phyloP scores from a whole-genome alignment of 2,888 invertebrate species.

The Zaprionus obscuricornis region DNA sequence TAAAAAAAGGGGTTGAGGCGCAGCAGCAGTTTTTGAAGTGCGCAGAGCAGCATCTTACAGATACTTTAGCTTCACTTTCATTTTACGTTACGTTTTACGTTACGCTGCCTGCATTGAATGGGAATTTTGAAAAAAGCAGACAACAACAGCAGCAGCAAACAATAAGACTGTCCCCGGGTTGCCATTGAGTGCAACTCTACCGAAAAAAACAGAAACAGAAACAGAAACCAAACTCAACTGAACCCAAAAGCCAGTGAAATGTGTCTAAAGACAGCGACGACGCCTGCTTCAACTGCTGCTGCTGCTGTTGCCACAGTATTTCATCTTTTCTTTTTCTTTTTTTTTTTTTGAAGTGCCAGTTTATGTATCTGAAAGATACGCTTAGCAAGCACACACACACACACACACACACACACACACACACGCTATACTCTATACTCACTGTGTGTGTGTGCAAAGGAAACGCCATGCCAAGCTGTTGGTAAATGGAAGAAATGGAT shows the following conservation, averaged over 20 bases:
- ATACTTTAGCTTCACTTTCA: constrained; percentile 73
- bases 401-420: constrained; percentile 20
- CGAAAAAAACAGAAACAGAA: constrained; percentile 13
- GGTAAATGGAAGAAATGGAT: constrained; percentile 83
- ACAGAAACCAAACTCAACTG: constrained; percentile 26
- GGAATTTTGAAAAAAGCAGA: constrained; percentile 55
- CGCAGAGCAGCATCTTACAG: constrained; percentile 67
- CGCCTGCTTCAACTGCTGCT: constrained; percentile 46
- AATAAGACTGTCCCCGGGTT: constrained; percentile 37
- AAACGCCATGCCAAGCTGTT: constrained; percentile 74
- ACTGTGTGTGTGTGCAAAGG: constrained; percentile 62
- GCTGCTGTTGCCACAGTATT: constrained; percentile 59
- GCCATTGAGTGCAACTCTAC: constrained; percentile 39
- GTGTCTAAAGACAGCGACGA: constrained; percentile 63
- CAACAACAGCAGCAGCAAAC: constrained; percentile 29
- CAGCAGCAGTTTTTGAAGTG: constrained; percentile 55
- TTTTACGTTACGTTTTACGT: too few species aligned
- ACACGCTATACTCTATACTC: too few species aligned
- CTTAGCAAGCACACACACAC: constrained; percentile 65
- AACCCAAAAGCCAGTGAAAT: constrained; percentile 69
- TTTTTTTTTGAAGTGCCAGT: constrained; percentile 70
- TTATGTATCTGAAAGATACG: constrained; percentile 80
- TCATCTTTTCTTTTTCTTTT: constrained; percentile 49
- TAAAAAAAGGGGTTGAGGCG: neutral
- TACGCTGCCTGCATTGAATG: constrained; percentile 65